Conservation (phyloP, 2,113 vertebrate species). For the Octodon degus region DNA sequence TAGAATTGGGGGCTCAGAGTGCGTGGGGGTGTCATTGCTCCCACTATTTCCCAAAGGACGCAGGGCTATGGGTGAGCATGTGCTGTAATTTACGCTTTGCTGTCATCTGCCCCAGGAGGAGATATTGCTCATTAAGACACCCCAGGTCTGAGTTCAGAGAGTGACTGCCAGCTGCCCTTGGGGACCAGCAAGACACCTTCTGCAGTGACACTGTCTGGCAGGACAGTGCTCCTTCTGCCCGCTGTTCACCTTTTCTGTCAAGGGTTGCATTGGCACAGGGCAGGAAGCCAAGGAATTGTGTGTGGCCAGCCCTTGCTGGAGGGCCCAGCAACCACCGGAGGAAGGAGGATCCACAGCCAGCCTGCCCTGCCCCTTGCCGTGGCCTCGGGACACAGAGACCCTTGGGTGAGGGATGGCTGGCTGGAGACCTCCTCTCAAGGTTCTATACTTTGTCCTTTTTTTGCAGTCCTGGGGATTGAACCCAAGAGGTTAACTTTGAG, state of each 20-base stretch:
- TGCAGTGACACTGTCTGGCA: not conserved
- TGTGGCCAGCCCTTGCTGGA: constrained; percentile 61
- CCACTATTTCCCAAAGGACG: not conserved
- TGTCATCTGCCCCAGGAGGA: too few species aligned
- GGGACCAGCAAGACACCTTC: not conserved
- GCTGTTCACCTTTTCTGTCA: constrained; percentile 32
- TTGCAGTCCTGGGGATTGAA: not conserved
- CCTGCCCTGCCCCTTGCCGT: not conserved
- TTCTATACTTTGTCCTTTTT: not conserved
- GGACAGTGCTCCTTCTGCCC: not conserved
- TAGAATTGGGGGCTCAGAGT: not conserved
- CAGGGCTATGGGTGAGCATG: not conserved
- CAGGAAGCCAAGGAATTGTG: constrained; percentile 66
- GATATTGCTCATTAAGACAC: not conserved
- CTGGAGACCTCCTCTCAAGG: not conserved
- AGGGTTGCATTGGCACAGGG: constrained; percentile 28
- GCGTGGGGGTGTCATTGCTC: not conserved
- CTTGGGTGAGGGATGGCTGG: not conserved
- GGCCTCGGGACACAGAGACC: not conserved
- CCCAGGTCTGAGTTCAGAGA: not conserved
- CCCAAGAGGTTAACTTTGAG: not conserved
- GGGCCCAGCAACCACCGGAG: not conserved
- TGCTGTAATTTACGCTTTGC: not conserved
- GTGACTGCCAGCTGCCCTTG: not conserved
- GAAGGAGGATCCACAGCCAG: not conserved